phyloP scores from a whole-genome alignment of 2,888 invertebrate genomes.

The Lepeophtheirus nordmannii region DNA sequence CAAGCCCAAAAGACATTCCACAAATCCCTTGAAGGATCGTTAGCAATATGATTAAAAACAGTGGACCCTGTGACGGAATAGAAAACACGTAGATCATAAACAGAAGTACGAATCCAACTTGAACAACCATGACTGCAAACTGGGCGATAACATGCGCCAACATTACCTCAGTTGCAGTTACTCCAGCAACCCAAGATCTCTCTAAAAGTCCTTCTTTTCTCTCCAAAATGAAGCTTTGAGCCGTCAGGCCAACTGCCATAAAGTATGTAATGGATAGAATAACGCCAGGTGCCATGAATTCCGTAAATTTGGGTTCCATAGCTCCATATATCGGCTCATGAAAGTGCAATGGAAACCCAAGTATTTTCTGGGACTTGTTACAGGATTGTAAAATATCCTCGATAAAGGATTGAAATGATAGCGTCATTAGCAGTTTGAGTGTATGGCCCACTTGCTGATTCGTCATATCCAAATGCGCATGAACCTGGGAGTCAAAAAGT shows the following conservation, averaged over 20 bases:
- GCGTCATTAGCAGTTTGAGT: constrained; percentile 10
- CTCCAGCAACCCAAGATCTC: constrained; percentile 33
- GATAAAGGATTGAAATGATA: constrained; percentile 16
- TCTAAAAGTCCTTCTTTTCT: constrained; percentile 35
- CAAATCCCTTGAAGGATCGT: constrained; percentile 35
- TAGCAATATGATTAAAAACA: constrained; percentile 34
- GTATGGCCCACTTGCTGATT: constrained; percentile 29
- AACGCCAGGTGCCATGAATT: constrained; percentile 38
- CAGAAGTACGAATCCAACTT: constrained; percentile 34
- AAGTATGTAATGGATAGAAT: constrained; percentile 35
- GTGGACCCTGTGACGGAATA: constrained; percentile 33
- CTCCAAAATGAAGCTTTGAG: constrained; percentile 33
- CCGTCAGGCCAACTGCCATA: constrained; percentile 38
- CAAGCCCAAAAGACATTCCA: constrained; percentile 34
- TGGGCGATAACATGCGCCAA: constrained; percentile 35
- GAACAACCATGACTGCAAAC: constrained; percentile 35
- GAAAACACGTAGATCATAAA: constrained; percentile 32
- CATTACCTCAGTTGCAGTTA: constrained; percentile 35
- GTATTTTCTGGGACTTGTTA: background rate
- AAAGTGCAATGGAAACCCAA: constrained; percentile 41
- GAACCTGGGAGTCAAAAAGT: constrained; percentile 29
- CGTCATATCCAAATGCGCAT: constrained; percentile 30
- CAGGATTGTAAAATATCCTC: constrained; percentile 5
- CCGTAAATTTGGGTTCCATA: constrained; percentile 37
- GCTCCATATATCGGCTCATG: constrained; percentile 74